These are phyloP conservation scores for Dromas ardeola DNA, from an alignment of 2,113 vertebrate species.

Conservation along the genomic window DNA sequence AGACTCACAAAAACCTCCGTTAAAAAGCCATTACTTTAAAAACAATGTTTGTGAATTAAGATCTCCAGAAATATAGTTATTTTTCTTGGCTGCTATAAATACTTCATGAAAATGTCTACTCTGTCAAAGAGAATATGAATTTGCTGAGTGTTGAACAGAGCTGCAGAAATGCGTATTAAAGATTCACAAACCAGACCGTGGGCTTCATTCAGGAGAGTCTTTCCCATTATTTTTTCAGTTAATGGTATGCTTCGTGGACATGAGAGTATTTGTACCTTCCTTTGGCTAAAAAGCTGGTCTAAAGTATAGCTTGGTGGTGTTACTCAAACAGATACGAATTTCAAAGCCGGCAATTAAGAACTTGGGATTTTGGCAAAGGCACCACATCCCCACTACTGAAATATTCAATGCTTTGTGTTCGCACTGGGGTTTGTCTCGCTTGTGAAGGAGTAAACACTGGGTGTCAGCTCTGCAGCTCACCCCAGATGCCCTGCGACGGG, in stretches of 20 bases:
- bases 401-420: neutral
- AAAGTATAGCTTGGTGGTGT: neutral
- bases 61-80: neutral
- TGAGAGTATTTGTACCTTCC: neutral
- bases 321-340: neutral
- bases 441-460: neutral
- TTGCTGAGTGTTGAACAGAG: neutral
- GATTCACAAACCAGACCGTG: neutral
- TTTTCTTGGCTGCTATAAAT: conserved; percentile 9
- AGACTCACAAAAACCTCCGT: neutral
- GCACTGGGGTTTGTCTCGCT: neutral
- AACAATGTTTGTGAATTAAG: neutral
- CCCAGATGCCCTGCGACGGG: neutral
- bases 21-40: neutral
- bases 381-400: neutral
- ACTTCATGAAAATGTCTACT: neutral
- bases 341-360: neutral
- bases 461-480: neutral
- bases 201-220: neutral
- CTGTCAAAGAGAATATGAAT: neutral
- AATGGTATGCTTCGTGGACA: neutral
- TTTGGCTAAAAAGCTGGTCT: neutral
- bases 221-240: neutral
- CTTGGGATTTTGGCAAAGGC: neutral
- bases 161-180: conserved; percentile 9